Conservation (phyloP, 2,113 vertebrate genomes). For the Myxocyprinus asiaticus region DNA sequence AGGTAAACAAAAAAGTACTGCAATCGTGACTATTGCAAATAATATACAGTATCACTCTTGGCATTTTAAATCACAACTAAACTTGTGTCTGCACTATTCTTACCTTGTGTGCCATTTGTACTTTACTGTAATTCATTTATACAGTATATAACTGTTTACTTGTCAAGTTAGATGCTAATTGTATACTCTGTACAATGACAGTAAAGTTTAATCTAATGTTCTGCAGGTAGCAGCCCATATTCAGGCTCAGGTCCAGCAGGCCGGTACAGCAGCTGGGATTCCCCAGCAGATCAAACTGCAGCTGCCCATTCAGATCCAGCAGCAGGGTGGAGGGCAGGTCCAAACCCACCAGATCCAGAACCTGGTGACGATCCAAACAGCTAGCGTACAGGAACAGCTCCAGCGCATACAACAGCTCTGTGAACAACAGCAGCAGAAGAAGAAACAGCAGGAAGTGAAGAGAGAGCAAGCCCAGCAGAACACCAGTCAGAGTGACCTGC, state of each 20-base stretch:
- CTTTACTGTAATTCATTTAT: no score
- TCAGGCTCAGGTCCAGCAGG: constrained; percentile 82
- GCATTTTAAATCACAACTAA: no score
- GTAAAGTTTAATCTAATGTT: no score
- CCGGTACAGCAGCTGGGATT: constrained; percentile 65
- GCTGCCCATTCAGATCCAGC: constrained; percentile 88
- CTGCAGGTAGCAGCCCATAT: constrained; percentile 65
- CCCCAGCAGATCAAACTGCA: constrained; percentile 91
- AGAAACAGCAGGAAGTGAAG: constrained; percentile 86
- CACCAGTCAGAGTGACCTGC: constrained; percentile 84
- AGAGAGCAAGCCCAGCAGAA: constrained; percentile 84
- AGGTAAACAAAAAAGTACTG: constrained; percentile 34
- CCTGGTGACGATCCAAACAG: constrained; percentile 90
- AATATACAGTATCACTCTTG: no score
- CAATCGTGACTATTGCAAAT: no score
- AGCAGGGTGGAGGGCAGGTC: constrained; percentile 64
- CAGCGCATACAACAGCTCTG: constrained; percentile 90
- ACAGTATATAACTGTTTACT: no score
- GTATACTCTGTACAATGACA: no score
- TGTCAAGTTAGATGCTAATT: no score
- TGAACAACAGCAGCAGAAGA: constrained; percentile 84
- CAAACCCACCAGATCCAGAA: constrained; percentile 90
- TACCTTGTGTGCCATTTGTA: no score
- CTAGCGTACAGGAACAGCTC: constrained; percentile 91
- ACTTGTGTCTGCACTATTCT: no score